Base-by-base conservation (phyloP, 2,797 vertebrate species). In the Morelia viridis region DNA sequence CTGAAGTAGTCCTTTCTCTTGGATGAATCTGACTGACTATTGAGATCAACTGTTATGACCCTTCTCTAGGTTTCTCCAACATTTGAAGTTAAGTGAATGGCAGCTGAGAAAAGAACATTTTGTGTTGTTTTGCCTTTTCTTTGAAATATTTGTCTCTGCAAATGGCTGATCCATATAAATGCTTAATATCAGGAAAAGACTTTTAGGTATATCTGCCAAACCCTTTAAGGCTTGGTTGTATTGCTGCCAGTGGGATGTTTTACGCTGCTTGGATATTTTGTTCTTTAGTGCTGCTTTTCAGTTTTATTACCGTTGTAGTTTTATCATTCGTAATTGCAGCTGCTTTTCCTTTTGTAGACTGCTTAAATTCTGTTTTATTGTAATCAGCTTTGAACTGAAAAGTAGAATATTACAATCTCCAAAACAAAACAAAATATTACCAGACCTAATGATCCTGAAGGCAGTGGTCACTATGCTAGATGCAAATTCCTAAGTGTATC, bases 381-480 rank as follows among this genome's bases (percentile, higher is more conserved):
- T 60, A 86, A 35, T 86, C 56, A 58, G 3, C 56, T 60, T 35
- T 41, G 57, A 87, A 87, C 7, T 60, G 57, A 87, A 24, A 87
- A 35, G 58, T 35, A 87, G 19, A 35, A 35, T 87, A 87, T 35
- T 86, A 87, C 4, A 41, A 61, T 87, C 41, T 41, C 31, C 11
- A 61, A 41, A 61, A 60, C 0, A 4, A 35, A 61, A 61, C 11
- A 87, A 86, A 87, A 50, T 64, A 46, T 50, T 46, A 50, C 60
- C 35, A 46, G 60, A 13, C 60, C 11, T 35, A 64, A 28, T 50
- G 12, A 24, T 62, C 86, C 60, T 5, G 12, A 87, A 31, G 56
- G 90, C 91, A 94, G 56, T 0, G 92, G 56, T 41, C 89, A 85
- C 1, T n/a, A 56, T 93, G 53, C 64, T 56, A 91, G 88, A 50